Base-by-base conservation (phyloP, 2,888 invertebrate genomes). In the Nemapogon koenigi region DNA sequence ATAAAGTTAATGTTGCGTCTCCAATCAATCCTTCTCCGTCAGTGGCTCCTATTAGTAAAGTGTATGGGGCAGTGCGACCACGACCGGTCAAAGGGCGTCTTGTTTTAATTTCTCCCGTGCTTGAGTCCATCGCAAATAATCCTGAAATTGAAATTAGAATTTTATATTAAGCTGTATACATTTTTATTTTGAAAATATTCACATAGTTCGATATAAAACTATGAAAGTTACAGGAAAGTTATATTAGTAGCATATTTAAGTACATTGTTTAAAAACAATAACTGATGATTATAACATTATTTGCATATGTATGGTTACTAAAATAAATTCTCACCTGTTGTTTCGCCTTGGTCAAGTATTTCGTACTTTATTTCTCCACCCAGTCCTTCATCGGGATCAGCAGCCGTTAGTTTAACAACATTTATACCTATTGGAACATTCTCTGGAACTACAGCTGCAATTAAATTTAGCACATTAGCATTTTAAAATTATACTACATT, bases 301-400 rank as follows among this genome's bases (percentile, higher is more conserved):
- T n/a, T n/a, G n/a, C n/a, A n/a, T n/a, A n/a, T n/a, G n/a, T n/a
- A n/a, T n/a, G n/a, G n/a, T n/a, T n/a, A n/a, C n/a, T n/a, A n/a
- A n/a, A n/a, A 22, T 22, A 8, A 6, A 35, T 29, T 14, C 57
- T 54, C 57, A 86, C 88, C 89, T 55, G 81, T 84, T 2, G 87
- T 84, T 55, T 89, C 89, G 3, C 87, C 86, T 55, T 89, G 88
- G 48, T 88, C 87, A 1, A 87, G 73, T 28, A 92, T 81, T 38
- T 88, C 87, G 52, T 88, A 92, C 40, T 78, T 81, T n/a, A 89
- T 78, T 46, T 83, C 82, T 3, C 88, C 89, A 0, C 88, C 88
- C 0, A 83, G 69, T 0, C 88, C 89, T 58, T 88, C 88, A 51
- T 94, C 93, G 0, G 86, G 85, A 60, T 94, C 93, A 1, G 70